phyloP scores from a whole-genome alignment of 1,140 invertebrate genomes.

The Panagrolaimus sp. region DNA sequence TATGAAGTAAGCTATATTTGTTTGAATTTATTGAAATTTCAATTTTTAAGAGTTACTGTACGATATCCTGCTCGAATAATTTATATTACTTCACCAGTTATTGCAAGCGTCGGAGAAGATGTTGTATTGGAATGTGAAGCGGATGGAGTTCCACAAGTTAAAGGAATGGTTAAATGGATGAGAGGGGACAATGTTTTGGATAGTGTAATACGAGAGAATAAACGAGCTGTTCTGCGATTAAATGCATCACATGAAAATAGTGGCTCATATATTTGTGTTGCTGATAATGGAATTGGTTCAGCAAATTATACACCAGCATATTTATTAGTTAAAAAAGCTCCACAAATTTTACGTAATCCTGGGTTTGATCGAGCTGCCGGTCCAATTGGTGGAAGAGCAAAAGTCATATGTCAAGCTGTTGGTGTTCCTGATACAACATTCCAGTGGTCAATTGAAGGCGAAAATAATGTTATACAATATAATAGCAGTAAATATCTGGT shows the following conservation, averaged over 20 bases:
- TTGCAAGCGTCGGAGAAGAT: conserved; percentile 70
- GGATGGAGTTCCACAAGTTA: conserved; percentile 76
- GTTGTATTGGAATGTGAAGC: conserved; percentile 79
- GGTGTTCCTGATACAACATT: conserved; percentile 76
- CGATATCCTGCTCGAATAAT: conserved; percentile 77
- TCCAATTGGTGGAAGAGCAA: conserved; percentile 37
- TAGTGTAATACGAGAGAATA: conserved; percentile 66
- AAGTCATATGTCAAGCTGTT: conserved; percentile 63
- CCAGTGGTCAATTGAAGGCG: conserved; percentile 71
- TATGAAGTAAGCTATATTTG: conserved; percentile 76
- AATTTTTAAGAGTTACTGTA: conserved; percentile 18
- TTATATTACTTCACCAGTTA: conserved; percentile 69
- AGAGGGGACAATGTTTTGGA: conserved; percentile 64
- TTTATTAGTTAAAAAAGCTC: conserved; percentile 48
- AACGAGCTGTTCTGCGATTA: conserved; percentile 73
- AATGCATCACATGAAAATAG: conserved; percentile 75
- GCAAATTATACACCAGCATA: conserved; percentile 49
- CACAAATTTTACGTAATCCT: conserved; percentile 31
- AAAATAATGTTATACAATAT: conserved; percentile 61
- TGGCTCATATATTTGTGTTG: conserved; percentile 80
- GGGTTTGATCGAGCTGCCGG: conserved; percentile 41
- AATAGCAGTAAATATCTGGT: conserved; percentile 66
- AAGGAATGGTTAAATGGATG: conserved; percentile 79
- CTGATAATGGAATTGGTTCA: conserved; percentile 75
- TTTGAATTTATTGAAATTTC: conserved; percentile 72